A percentile compares a stretch with the other conserved stretches of the same genome.
These are phyloP conservation scores for Gallinago paraguaiae DNA, from an alignment of 2,113 vertebrate genomes.

Conservation along the genomic window DNA sequence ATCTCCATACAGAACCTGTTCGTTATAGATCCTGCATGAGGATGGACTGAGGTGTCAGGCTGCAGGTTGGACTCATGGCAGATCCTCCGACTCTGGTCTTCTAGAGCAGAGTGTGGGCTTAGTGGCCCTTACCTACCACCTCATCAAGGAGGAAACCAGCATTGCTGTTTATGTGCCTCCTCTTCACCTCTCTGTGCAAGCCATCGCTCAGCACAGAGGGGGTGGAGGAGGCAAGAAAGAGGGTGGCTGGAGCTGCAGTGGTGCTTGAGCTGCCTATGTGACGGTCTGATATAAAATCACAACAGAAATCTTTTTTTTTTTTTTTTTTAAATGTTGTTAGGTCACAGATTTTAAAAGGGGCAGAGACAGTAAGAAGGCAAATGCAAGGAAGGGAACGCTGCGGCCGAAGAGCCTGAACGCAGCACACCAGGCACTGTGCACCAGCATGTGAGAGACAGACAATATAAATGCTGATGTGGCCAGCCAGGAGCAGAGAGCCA, in stretches of 20 bases:
- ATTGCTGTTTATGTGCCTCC: neutral
- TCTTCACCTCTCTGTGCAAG: neutral
- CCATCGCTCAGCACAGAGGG: neutral
- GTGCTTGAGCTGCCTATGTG: neutral
- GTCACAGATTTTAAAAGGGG: neutral
- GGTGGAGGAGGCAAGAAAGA: slow-evolving; percentile 1
- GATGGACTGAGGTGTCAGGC: neutral
- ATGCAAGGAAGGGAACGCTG: neutral
- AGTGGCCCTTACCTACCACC: neutral
- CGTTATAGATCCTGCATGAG: neutral
- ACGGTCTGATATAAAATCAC: neutral
- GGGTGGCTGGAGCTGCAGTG: neutral
- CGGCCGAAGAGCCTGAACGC: neutral
- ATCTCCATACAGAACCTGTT: neutral
- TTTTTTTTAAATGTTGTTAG: neutral
- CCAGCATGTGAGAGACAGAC: neutral
- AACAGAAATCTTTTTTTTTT: neutral
- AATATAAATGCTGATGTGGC: slow-evolving; percentile 27
- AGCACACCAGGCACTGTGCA: neutral
- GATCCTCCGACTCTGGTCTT: neutral
- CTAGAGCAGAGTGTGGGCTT: neutral
- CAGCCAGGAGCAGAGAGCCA: neutral
- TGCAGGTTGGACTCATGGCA: neutral
- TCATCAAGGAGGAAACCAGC: neutral
- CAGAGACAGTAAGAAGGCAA: neutral